Conservation (phyloP, 1,140 invertebrate species). For the Lepidurus couesii region DNA sequence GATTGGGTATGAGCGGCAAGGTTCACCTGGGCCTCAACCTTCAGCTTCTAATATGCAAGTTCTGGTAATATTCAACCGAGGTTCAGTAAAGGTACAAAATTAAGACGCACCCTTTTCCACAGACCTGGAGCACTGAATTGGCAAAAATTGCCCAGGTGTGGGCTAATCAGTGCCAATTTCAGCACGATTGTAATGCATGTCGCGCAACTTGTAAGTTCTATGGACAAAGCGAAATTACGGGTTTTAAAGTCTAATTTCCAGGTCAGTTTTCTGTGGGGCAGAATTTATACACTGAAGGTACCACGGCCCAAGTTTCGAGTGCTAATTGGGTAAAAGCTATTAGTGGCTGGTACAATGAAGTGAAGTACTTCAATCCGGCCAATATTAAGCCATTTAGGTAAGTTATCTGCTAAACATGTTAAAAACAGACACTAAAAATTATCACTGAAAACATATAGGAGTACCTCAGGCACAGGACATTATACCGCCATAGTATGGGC, state of each 20-base stretch:
- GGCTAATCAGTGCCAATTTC: constrained; percentile 46
- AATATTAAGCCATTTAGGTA: constrained; percentile 34
- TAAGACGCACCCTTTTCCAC: not conserved
- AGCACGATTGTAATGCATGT: constrained; percentile 40
- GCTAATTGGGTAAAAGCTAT: constrained; percentile 10
- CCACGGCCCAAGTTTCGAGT: not conserved
- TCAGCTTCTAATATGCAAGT: constrained; percentile 70
- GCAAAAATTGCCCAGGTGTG: constrained; percentile 45
- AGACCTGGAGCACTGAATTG: constrained; percentile 46
- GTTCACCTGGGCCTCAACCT: constrained; percentile 58
- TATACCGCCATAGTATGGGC: constrained; percentile 39
- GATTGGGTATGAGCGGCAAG: constrained; percentile 58
- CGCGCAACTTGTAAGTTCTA: constrained; percentile 28
- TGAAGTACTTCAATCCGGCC: not conserved
- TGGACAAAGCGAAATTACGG: too few species aligned
- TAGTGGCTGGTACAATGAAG: not conserved
- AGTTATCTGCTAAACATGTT: constrained; percentile 23
- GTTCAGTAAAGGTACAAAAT: constrained; percentile 30
- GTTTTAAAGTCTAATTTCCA: not conserved
- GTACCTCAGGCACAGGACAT: constrained; percentile 33
- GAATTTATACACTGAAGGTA: not conserved
- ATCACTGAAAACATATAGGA: not conserved
- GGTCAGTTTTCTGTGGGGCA: not conserved
- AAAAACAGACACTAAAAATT: constrained; percentile 6
- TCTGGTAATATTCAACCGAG: constrained; percentile 53